Base-by-base conservation (phyloP, 1,140 invertebrate species). In the Eueides isabella region DNA sequence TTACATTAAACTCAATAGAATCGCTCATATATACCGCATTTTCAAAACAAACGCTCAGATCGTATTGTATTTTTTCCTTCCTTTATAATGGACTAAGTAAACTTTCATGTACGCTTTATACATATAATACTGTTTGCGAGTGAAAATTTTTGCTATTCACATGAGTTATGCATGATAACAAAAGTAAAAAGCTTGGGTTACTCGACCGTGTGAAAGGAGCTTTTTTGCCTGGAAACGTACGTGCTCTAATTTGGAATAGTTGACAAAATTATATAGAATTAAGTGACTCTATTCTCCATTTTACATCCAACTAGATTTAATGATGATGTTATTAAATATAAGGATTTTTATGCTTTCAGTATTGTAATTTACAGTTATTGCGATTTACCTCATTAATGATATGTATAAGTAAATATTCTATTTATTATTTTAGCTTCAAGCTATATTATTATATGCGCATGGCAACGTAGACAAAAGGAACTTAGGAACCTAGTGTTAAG, bases 161-260 rank as follows among this genome's bases (percentile, higher is more conserved):
- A 55, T 55, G 48, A 55, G 48, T 55, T 55, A 55, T 55, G 48
- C 48, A 55, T 23, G 7, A 3, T 55, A 55, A 55, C 48, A 55
- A 55, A 55, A 55, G 48, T 55, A 55, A 55, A 55, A 55, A 55
- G 48, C 48, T 55, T 12, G 48, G 19, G 23, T 55, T 55, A 55
- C 48, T 11, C 48, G 11, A 55, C 61, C 14, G 55, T 62, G 61
- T 71, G 33, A 71, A 61, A 71, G n/a, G 61, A 62, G 61, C 61
- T 4, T 55, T 55, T 55, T 19, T 19, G 14, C 14, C 0, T 55
- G 23, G n/a, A 55, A 1, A 55, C 16, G 26, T 26, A 23, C n/a
- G n/a, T 55, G 19, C 3, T 23, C 2, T 0, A 0, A 23, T 26
- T 23, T 23, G 16, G 19, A 55, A 23, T 19, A 19, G 19, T 23